A percentile compares a stretch with the other conserved stretches of the same genome.
Conservation (phyloP, 2,888 invertebrate species). For the Diplazon laetatorius region DNA sequence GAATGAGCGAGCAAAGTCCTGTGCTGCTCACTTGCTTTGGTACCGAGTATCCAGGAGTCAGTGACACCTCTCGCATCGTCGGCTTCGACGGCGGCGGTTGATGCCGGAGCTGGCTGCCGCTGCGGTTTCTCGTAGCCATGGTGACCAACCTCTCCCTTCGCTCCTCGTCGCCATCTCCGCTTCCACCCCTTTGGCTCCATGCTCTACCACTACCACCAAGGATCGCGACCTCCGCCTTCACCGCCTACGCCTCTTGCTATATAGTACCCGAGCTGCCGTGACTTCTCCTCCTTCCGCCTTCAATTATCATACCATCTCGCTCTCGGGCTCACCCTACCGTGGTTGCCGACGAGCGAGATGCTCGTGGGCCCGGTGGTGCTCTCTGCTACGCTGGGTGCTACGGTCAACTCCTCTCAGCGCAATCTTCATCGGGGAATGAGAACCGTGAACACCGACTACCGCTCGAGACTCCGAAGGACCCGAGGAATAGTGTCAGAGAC, state of each 20-base stretch:
- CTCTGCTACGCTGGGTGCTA: conserved; percentile 56
- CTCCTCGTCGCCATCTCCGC: conserved; percentile 68
- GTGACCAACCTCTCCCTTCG: conserved; percentile 74
- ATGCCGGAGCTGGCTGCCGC: conserved; percentile 65
- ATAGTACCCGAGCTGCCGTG: conserved; percentile 52
- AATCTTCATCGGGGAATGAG: conserved; percentile 53
- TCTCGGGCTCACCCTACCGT: conserved; percentile 62
- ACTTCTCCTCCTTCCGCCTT: conserved; percentile 70
- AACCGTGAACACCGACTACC: conserved; percentile 58
- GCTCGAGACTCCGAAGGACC: conserved; percentile 37
- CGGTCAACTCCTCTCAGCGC: conserved; percentile 56
- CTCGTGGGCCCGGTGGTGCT: conserved; percentile 35
- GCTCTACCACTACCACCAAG: conserved; percentile 69
- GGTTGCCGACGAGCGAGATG: conserved; percentile 45
- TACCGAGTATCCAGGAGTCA: conserved; percentile 78
- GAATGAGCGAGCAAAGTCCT: conserved; percentile 63
- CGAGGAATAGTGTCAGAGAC: conserved; percentile 31
- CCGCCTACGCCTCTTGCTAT: conserved; percentile 61
- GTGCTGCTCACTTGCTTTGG: conserved; percentile 67
- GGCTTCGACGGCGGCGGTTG: conserved; percentile 73
- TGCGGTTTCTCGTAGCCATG: conserved; percentile 81
- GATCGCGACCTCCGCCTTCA: conserved; percentile 69
- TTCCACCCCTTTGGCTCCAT: conserved; percentile 66
- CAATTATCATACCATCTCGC: conserved; percentile 73
- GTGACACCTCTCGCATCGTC: conserved; percentile 81